These are phyloP conservation scores for Myoxocephalus aenaeus DNA, from an alignment of 2,797 vertebrate genomes.

Conservation along the genomic window DNA sequence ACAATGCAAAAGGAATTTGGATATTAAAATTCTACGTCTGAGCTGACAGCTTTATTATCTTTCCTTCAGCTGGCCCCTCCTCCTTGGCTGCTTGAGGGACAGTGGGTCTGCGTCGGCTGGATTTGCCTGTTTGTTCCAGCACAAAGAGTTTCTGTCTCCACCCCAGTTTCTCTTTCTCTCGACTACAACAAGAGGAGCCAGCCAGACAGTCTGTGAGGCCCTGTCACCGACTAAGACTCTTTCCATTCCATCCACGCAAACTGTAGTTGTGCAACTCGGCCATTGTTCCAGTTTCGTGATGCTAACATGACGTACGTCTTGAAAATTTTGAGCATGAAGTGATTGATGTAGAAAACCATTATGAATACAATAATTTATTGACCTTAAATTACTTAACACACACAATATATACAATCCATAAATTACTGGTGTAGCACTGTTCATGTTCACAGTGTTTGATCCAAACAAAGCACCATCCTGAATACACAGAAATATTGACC, in stretches of 20 bases:
- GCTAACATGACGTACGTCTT: conserved; percentile 41
- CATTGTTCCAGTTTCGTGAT: conserved; percentile 26
- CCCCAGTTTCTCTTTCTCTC: conserved; percentile 40
- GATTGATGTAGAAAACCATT: conserved; percentile 5
- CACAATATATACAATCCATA: conserved; percentile 55
- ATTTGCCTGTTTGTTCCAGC: conserved; percentile 53
- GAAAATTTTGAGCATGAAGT: conserved; percentile 20
- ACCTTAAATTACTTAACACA: conserved; percentile 62
- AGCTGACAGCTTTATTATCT: neutral
- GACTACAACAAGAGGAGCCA: conserved; percentile 21
- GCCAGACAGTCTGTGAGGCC: neutral
- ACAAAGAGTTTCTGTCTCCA: conserved; percentile 64
- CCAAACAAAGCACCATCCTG: conserved; percentile 33
- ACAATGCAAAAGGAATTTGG: neutral
- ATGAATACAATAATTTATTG: conserved; percentile 77
- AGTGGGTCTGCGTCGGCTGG: conserved; percentile 55
- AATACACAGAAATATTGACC: conserved; percentile 43
- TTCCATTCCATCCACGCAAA: conserved; percentile 45
- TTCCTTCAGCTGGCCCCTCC: neutral
- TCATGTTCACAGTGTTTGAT: conserved; percentile 38
- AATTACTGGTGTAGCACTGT: conserved; percentile 46
- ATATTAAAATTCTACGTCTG: neutral
- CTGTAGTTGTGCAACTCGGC: conserved; percentile 47
- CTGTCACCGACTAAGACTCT: conserved; percentile 1
- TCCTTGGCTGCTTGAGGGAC: conserved; percentile 4